phyloP scores from a whole-genome alignment of 2,888 invertebrate genomes.

The Acleris cristana region DNA sequence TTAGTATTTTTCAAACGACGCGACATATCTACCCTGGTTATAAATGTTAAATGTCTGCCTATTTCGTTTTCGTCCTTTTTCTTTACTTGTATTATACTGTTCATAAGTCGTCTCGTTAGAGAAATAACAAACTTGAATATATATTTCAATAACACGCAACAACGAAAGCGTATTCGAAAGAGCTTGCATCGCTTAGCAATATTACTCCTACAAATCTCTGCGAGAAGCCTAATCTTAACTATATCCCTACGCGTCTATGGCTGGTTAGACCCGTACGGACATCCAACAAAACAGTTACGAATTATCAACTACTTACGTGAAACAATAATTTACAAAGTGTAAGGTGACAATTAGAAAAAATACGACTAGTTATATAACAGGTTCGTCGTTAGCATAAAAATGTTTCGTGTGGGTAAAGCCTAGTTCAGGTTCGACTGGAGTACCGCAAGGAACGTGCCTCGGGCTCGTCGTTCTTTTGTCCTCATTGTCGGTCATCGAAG shows the following conservation, averaged over 20 bases:
- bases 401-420: background rate
- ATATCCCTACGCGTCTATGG: slow-evolving; percentile 74
- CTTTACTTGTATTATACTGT: background rate
- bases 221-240: slow-evolving; percentile 46
- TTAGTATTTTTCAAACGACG: slow-evolving; percentile 37
- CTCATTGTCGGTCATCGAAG: slow-evolving; percentile 12
- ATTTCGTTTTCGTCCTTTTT: background rate
- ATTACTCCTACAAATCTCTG: slow-evolving; percentile 35
- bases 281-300: slow-evolving; percentile 48
- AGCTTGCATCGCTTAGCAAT: slow-evolving; percentile 44
- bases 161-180: slow-evolving; percentile 72
- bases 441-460: background rate
- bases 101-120: slow-evolving; percentile 23
- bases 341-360: slow-evolving; percentile 53
- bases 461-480: slow-evolving; percentile 1
- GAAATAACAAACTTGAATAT: slow-evolving; percentile 35
- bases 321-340: slow-evolving; percentile 40
- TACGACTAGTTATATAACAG: slow-evolving; percentile 46
- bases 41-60: background rate
- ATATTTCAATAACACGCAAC: slow-evolving; percentile 75
- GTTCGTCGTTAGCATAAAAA: slow-evolving; percentile 13
- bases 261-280: slow-evolving; percentile 78
- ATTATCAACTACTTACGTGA: slow-evolving; percentile 47
- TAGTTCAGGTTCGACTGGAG: background rate
- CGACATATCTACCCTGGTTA: background rate